phyloP scores from a whole-genome alignment of 2,113 vertebrate species.

The Podarcis cretensis region DNA sequence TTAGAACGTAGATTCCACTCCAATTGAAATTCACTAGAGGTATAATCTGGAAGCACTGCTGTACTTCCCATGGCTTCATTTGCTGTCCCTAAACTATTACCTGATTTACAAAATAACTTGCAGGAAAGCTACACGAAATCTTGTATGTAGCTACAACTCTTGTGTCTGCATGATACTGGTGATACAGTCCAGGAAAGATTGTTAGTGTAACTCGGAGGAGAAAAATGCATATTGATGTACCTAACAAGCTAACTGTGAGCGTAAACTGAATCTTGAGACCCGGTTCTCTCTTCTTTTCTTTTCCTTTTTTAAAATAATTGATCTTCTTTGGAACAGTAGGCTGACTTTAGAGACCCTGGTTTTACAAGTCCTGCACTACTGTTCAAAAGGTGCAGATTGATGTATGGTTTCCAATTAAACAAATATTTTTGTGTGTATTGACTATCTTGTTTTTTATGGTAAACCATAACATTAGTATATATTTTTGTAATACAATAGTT shows the following conservation, averaged over 20 bases:
- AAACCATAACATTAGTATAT: not conserved
- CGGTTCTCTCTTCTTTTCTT: not conserved
- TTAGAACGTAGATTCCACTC: constrained; percentile 27
- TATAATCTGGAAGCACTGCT: not conserved
- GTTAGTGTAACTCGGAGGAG: not conserved
- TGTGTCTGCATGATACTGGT: not conserved
- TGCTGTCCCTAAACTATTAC: not conserved
- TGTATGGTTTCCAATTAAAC: constrained; percentile 14
- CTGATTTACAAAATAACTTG: not conserved
- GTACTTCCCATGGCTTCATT: not conserved
- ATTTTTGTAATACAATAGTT: not conserved
- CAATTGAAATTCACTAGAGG: constrained; percentile 19
- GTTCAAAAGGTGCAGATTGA: not conserved
- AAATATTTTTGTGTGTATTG: not conserved
- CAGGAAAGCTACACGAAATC: not conserved
- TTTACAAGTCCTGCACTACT: constrained; percentile 27
- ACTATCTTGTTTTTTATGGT: constrained; percentile 27
- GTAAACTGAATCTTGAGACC: constrained; percentile 23
- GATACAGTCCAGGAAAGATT: not conserved
- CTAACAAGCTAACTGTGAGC: constrained; percentile 12
- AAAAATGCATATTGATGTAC: constrained; percentile 21
- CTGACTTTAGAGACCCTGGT: not conserved
- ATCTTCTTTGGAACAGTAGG: not conserved
- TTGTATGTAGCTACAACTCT: not conserved
- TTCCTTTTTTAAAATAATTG: not conserved